Conservation (phyloP, 1,140 invertebrate genomes). For the Conus ventricosus region DNA sequence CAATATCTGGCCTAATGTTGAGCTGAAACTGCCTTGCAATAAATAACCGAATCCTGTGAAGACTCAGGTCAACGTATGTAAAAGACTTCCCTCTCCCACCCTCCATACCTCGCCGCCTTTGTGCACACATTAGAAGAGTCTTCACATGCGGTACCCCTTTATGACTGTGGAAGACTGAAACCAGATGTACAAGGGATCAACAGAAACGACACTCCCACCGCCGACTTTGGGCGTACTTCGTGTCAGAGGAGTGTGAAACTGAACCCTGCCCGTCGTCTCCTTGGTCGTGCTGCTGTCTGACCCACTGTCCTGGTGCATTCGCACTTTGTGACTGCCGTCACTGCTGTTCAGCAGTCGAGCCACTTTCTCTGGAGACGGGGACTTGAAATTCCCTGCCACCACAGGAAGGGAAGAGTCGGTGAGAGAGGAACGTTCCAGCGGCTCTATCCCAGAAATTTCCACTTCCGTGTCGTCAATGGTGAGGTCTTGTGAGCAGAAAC, state of each 20-base stretch:
- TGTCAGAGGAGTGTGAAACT: background rate
- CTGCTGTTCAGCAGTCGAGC: background rate
- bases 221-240: background rate
- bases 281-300: background rate
- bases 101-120: too few relatives aligned
- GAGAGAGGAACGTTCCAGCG: slow-evolving; percentile 46
- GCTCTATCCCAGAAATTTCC: slow-evolving; percentile 64
- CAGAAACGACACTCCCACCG: background rate
- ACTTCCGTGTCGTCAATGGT: slow-evolving; percentile 51
- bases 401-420: background rate
- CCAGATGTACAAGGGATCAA: slow-evolving; percentile 8
- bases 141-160: slow-evolving; percentile 9
- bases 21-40: background rate
- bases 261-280: background rate
- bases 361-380: background rate
- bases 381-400: background rate
- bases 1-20: background rate
- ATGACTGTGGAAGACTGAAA: slow-evolving; percentile 18
- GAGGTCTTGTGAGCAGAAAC: slow-evolving; percentile 46
- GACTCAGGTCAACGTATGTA: background rate
- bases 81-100: background rate
- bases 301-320: background rate
- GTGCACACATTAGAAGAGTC: background rate
- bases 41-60: background rate
- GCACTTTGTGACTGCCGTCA: background rate